phyloP scores from a whole-genome alignment of 1,140 invertebrate genomes.

The Drosophila azteca region DNA sequence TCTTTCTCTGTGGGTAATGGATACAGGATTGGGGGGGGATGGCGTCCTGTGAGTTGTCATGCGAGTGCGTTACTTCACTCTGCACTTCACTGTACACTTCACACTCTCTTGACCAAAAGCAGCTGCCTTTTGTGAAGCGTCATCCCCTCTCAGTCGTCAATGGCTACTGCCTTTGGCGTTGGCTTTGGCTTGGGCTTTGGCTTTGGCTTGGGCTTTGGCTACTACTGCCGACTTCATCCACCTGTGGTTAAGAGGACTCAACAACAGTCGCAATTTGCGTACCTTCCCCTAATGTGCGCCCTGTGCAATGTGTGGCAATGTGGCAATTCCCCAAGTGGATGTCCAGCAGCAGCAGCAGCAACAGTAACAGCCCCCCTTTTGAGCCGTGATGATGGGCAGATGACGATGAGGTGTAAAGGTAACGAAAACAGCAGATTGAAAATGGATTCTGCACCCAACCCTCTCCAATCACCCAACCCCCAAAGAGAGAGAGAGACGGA shows the following conservation, averaged over 20 bases:
- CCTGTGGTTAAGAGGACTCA: constrained; percentile 44
- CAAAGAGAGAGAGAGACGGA: too few species aligned
- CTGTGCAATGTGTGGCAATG: constrained; percentile 29
- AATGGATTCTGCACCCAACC: constrained; percentile 7
- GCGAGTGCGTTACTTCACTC: constrained; percentile 44
- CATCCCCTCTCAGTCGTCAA: too few species aligned
- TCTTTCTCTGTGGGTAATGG: constrained; percentile 25
- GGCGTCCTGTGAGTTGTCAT: constrained; percentile 38
- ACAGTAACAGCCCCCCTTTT: constrained; percentile 1
- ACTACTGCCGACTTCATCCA: constrained; percentile 36
- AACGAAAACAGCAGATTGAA: constrained; percentile 57
- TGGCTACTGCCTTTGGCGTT: constrained; percentile 10
- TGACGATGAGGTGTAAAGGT: constrained; percentile 56
- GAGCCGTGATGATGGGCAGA: constrained; percentile 31
- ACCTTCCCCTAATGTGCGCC: constrained; percentile 48
- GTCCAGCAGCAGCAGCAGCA: constrained; percentile 3
- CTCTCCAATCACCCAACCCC: background rate
- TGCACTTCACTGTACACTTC: constrained; percentile 29
- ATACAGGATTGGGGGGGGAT: constrained; percentile 17
- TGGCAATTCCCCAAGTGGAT: constrained; percentile 19
- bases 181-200: constrained; percentile 1
- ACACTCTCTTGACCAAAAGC: constrained; percentile 15
- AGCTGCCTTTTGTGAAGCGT: too few species aligned
- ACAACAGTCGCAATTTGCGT: too few species aligned
- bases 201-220: constrained; percentile 7